Evolutionary conservation across 92 coral and sea anemone genomes (phyloP).

Genomic region (Phenganax marumi): DNA sequence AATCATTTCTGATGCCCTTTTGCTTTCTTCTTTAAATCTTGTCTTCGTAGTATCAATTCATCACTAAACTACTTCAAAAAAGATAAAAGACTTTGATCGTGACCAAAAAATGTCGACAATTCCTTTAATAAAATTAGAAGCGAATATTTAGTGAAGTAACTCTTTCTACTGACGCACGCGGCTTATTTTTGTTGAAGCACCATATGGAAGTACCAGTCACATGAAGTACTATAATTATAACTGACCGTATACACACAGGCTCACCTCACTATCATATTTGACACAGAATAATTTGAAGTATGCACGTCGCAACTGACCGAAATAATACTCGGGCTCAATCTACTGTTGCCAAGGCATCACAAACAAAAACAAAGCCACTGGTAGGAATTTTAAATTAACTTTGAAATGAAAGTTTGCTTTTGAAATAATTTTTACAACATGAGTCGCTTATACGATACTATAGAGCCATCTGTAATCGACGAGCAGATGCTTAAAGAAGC

Average conservation of each 20-base stretch:
- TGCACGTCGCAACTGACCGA: background rate
- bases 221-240: background rate
- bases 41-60: background rate
- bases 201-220: too few relatives aligned
- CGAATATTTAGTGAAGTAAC: too few relatives aligned
- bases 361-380: background rate
- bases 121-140: too few relatives aligned
- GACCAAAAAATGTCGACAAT: too few relatives aligned
- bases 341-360: constrained; percentile 39
- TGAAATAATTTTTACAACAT: constrained; percentile 45
- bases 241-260: constrained; percentile 21
- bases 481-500: constrained; percentile 99
- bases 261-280: too few relatives aligned
- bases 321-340: constrained; percentile 12
- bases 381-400: constrained; percentile 23
- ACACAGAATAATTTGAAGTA: background rate
- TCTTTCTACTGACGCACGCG: too few relatives aligned
- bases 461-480: constrained; percentile 98
- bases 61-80: background rate
- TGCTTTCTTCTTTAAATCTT: background rate
- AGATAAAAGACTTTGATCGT: background rate
- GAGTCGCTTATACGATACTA: constrained; percentile 99
- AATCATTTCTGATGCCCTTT: constrained; percentile 43
- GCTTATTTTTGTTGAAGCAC: too few relatives aligned
- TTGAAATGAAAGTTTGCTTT: background rate